These are phyloP conservation scores for Hapalemur alaotrensis DNA, from an alignment of 2,797 vertebrate genomes.

Conservation along the genomic window DNA sequence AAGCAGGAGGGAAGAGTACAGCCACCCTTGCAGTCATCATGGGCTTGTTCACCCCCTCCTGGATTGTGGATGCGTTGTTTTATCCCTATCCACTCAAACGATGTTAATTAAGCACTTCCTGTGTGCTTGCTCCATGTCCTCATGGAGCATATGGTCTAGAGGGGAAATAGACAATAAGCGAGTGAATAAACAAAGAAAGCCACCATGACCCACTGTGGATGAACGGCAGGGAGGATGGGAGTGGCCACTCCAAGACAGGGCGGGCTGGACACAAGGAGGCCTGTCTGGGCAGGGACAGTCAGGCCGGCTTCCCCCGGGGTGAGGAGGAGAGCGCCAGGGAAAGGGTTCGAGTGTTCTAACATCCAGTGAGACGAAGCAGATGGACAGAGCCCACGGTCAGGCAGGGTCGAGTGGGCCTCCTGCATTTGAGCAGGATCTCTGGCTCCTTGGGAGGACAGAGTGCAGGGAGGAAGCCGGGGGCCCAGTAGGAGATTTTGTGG, in stretches of 20 bases:
- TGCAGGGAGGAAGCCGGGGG: background rate
- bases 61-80: background rate
- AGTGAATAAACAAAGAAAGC: background rate
- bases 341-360: background rate
- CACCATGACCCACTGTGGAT: no score
- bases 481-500: background rate
- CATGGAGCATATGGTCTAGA: background rate
- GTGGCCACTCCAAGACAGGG: background rate
- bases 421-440: background rate
- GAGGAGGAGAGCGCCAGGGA: background rate
- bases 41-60: background rate
- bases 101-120: background rate
- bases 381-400: background rate
- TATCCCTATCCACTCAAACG: background rate
- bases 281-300: background rate
- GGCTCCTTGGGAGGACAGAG: background rate
- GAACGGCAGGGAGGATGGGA: background rate
- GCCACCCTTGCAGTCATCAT: background rate
- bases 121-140: background rate
- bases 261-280: background rate
- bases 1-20: fast-evolving
- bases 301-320: background rate
- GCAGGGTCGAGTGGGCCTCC: background rate
- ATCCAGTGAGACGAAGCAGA: background rate
- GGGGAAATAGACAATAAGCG: background rate